Evolutionary conservation across 2,888 invertebrate species (phyloP).

Genomic region (Stenchaetothrips biformis): DNA sequence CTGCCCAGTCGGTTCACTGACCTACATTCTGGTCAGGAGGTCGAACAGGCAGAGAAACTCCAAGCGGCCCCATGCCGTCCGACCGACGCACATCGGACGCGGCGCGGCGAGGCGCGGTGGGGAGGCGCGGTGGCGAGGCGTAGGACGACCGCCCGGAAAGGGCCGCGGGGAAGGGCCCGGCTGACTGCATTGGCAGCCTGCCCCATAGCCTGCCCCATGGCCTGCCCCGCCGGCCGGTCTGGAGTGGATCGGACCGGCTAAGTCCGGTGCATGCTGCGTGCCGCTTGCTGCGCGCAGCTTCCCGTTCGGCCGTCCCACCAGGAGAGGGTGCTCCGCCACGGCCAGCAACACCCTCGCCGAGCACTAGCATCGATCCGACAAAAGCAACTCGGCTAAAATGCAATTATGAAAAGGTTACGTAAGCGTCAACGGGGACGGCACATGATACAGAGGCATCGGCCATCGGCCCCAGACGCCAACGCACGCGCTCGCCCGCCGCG

Average conservation of each 20-base stretch:
- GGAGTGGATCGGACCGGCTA: background rate
- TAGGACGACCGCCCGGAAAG: background rate
- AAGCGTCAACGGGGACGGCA: background rate
- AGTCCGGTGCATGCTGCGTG: background rate
- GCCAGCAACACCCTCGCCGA: background rate
- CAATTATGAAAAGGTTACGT: constrained; percentile 23
- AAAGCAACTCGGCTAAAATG: constrained; percentile 15
- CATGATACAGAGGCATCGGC: background rate
- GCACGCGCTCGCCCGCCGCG: no score
- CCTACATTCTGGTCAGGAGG: constrained; percentile 20
- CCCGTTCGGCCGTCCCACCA: background rate
- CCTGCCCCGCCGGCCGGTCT: background rate
- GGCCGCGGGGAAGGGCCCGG: background rate
- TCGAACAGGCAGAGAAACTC: constrained; percentile 15
- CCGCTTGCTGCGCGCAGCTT: background rate
- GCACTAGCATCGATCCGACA: constrained; percentile 6
- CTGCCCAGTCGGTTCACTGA: constrained; percentile 20
- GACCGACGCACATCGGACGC: background rate
- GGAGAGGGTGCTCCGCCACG: background rate
- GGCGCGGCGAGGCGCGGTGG: background rate
- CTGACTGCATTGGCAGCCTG: background rate
- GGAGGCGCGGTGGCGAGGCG: background rate
- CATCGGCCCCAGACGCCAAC: no score
- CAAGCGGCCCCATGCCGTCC: background rate
- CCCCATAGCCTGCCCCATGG: background rate